phyloP scores from a whole-genome alignment of 2,888 invertebrate genomes.

The Scaptomyza cyrtandrae region DNA sequence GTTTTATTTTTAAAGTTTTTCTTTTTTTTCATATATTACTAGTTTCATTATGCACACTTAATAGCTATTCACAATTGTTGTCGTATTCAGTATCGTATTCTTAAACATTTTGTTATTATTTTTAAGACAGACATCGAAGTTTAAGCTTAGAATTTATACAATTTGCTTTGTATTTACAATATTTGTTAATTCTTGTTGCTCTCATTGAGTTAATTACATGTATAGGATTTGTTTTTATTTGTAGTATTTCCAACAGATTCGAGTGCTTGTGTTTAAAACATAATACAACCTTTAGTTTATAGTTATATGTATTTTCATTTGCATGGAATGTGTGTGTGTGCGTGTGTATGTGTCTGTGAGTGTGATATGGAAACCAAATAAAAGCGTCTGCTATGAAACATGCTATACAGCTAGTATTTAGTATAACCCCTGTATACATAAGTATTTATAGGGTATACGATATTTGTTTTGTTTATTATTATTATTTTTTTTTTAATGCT shows the following conservation, averaged over 20 bases:
- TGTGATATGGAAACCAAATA: slow-evolving; percentile 45
- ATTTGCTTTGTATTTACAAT: slow-evolving; percentile 55
- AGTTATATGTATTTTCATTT: slow-evolving; percentile 21
- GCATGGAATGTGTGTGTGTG: not conserved
- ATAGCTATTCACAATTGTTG: slow-evolving; percentile 71
- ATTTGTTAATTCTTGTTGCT: slow-evolving; percentile 42
- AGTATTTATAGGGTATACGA: slow-evolving; percentile 17
- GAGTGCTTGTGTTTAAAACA: slow-evolving; percentile 62
- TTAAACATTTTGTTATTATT: slow-evolving; percentile 27
- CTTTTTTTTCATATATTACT: slow-evolving; percentile 62
- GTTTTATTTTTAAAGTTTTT: slow-evolving; percentile 31
- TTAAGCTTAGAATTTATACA: slow-evolving; percentile 60
- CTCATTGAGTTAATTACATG: slow-evolving; percentile 54
- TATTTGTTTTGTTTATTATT: too few species aligned
- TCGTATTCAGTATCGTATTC: slow-evolving; percentile 57
- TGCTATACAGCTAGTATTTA: slow-evolving; percentile 31
- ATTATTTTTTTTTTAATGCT: slow-evolving; percentile 33
- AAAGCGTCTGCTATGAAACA: slow-evolving; percentile 41
- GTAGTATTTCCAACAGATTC: slow-evolving; percentile 29
- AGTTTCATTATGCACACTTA: slow-evolving; percentile 74
- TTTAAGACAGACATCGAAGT: slow-evolving; percentile 60
- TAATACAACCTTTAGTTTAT: slow-evolving; percentile 74
- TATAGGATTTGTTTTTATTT: slow-evolving; percentile 59
- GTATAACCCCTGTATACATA: slow-evolving; percentile 23
- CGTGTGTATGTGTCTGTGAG: not conserved